Evolutionary conservation across 2,113 vertebrate species (phyloP).

Genomic region (Pavo muticus): DNA sequence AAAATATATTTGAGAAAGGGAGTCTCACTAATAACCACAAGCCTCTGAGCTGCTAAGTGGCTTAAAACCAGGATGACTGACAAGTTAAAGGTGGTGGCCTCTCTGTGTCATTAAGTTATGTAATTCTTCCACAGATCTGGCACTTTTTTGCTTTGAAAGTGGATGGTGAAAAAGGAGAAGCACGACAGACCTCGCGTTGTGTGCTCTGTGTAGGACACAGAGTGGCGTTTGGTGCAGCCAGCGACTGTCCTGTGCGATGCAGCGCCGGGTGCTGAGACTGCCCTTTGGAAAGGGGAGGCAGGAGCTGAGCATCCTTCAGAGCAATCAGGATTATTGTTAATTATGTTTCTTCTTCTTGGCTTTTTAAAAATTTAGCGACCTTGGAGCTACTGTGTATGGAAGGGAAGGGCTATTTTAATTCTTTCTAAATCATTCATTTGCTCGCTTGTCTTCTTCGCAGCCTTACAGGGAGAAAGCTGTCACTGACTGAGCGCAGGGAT

Average conservation of each 20-base stretch:
- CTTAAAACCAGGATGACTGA: neutral
- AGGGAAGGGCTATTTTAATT: neutral
- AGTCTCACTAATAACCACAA: neutral
- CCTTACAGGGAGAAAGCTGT: neutral
- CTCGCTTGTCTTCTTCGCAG: neutral
- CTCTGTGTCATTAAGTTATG: neutral
- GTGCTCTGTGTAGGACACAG: neutral
- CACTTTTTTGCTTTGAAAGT: neutral
- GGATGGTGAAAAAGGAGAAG: neutral
- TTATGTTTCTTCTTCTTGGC: neutral
- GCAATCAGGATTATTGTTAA: neutral
- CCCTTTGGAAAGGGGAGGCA: neutral
- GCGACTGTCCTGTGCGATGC: too few species aligned
- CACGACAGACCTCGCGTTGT: neutral
- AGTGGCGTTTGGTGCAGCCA: neutral
- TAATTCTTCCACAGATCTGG: neutral
- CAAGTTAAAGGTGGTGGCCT: neutral
- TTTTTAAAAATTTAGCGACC: neutral
- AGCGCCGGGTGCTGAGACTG: rapidly evolving
- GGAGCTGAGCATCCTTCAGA: neutral
- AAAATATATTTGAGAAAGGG: neutral
- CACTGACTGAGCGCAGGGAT: neutral
- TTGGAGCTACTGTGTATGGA: neutral
- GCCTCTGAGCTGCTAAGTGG: neutral
- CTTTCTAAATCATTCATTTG: neutral